Conservation (phyloP, 2,888 invertebrate species). For the Crematogaster levior region DNA sequence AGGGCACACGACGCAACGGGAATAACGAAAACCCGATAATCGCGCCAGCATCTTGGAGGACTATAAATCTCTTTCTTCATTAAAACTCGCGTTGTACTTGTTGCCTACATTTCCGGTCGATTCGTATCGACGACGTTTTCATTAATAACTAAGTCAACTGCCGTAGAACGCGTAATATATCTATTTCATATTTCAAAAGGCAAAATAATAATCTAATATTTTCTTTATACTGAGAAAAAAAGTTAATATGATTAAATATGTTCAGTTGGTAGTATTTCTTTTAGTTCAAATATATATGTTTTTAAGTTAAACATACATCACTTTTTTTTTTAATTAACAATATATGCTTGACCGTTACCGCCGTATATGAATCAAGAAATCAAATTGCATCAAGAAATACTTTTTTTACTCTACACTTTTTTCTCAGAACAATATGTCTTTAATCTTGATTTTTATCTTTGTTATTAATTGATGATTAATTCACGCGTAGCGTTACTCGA, state of each 20-base stretch:
- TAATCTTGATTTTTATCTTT: not conserved
- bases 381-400: too few relatives aligned
- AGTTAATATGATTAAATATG: too few relatives aligned
- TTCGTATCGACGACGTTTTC: slow-evolving; percentile 33
- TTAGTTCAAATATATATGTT: too few relatives aligned
- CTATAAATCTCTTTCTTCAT: slow-evolving; percentile 45
- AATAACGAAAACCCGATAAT: slow-evolving; percentile 36
- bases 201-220: not conserved
- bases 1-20: slow-evolving; percentile 26
- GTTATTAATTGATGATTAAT: slow-evolving; percentile 20
- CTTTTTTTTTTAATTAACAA: too few relatives aligned
- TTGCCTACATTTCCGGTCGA: slow-evolving; percentile 37
- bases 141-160: slow-evolving; percentile 15
- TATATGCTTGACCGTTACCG: too few relatives aligned
- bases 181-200: not conserved
- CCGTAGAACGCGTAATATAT: not conserved
- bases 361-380: too few relatives aligned
- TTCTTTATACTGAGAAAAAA: too few relatives aligned
- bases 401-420: too few relatives aligned
- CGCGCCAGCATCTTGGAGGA: slow-evolving; percentile 16
- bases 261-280: too few relatives aligned
- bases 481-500: not conserved
- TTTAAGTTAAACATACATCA: too few relatives aligned
- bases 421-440: not conserved
- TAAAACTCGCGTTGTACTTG: slow-evolving; percentile 46